Evolutionary conservation across 2,888 invertebrate genomes (phyloP).

Genomic region (Crocallis elinguaria): DNA sequence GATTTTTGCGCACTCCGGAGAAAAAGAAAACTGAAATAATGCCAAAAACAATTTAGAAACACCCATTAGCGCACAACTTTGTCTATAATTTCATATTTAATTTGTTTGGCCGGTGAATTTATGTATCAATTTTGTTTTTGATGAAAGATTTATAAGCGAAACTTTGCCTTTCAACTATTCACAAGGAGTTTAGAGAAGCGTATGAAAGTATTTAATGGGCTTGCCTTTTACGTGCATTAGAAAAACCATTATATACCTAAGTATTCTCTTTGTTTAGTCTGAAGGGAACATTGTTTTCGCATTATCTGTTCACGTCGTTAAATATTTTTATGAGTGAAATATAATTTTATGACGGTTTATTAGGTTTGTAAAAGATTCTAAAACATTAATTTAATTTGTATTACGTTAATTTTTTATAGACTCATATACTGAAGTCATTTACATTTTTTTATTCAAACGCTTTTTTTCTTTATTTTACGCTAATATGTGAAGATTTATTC

Average conservation of each 20-base stretch:
- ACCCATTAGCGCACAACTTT: conserved; percentile 64
- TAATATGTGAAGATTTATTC: no score
- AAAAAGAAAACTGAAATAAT: conserved; percentile 58
- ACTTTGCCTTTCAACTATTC: conserved; percentile 33
- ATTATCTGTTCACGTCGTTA: conserved; percentile 12
- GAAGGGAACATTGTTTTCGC: conserved; percentile 17
- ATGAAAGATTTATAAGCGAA: conserved; percentile 46
- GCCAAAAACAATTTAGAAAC: conserved; percentile 64
- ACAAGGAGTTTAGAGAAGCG: conserved; percentile 14
- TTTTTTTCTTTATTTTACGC: no score
- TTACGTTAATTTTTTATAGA: no score
- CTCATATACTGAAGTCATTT: no score
- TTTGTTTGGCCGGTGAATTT: conserved; percentile 56
- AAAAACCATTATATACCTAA: conserved; percentile 1
- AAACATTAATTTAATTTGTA: no score
- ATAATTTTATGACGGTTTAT: not conserved
- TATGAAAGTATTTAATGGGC: conserved; percentile 21
- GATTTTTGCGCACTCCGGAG: conserved; percentile 39
- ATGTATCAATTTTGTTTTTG: conserved; percentile 55
- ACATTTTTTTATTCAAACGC: no score
- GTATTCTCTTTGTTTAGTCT: conserved; percentile 4
- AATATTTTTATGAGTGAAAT: conserved; percentile 1
- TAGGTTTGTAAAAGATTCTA: no score
- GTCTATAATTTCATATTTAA: conserved; percentile 67
- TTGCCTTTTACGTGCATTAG: conserved; percentile 8